Evolutionary conservation across 2,113 vertebrate genomes (phyloP).

Genomic region (Andinoacara biseriatus): DNA sequence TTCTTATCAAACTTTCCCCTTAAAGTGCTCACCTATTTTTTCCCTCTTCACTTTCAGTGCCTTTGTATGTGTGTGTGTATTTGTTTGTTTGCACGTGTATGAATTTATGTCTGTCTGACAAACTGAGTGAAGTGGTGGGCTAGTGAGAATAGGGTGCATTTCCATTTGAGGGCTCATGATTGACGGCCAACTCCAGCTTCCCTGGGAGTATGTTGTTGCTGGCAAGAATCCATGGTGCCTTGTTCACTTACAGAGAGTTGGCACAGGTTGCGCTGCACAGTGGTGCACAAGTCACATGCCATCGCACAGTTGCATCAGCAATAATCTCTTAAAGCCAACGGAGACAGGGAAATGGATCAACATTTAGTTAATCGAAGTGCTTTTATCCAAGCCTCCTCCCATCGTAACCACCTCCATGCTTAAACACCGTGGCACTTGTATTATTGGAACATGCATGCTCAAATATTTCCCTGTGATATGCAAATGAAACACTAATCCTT

Average conservation of each 20-base stretch:
- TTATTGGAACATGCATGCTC: constrained; percentile 67
- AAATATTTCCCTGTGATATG: constrained; percentile 72
- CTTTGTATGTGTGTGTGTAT: constrained; percentile 1
- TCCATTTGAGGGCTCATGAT: constrained; percentile 68
- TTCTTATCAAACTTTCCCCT: constrained; percentile 29
- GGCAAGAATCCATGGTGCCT: constrained; percentile 71
- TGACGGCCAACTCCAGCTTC: constrained; percentile 72
- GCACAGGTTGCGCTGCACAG: constrained; percentile 66
- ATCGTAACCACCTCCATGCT: constrained; percentile 60
- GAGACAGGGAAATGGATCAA: constrained; percentile 61
- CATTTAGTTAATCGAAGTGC: constrained; percentile 63
- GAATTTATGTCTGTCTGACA: constrained; percentile 22
- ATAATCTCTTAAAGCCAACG: constrained; percentile 71
- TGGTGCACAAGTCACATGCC: constrained; percentile 58
- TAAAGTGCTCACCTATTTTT: not conserved
- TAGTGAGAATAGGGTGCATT: constrained; percentile 70
- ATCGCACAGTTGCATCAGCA: constrained; percentile 75
- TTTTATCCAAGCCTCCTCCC: constrained; percentile 61
- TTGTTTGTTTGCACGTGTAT: constrained; percentile 31
- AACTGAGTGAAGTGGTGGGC: constrained; percentile 29
- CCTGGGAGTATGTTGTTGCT: constrained; percentile 65
- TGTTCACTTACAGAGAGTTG: constrained; percentile 71
- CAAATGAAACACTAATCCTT: constrained; percentile 73
- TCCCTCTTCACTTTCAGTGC: not conserved
- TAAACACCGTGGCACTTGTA: constrained; percentile 53